A percentile compares a stretch with the other conserved stretches of the same genome.
These are phyloP conservation scores for Timandra comae DNA, from an alignment of 2,888 invertebrate species.

Conservation along the genomic window DNA sequence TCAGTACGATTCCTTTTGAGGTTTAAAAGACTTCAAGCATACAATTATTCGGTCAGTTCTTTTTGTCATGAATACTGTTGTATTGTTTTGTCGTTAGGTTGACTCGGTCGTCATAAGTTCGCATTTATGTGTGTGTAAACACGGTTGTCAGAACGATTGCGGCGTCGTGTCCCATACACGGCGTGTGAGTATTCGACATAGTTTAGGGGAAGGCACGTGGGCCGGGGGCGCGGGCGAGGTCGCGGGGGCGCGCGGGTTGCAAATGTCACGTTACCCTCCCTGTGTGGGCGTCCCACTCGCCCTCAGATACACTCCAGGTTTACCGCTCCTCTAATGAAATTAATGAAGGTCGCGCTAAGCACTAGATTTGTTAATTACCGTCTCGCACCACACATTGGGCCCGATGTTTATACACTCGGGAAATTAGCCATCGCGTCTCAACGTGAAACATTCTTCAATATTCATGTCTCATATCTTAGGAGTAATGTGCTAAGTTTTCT, in stretches of 20 bases:
- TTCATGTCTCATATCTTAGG: too few relatives aligned
- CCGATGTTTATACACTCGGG: slow-evolving; percentile 5
- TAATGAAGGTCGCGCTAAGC: slow-evolving; percentile 37
- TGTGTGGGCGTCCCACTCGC: slow-evolving; percentile 30
- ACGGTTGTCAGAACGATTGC: too few relatives aligned
- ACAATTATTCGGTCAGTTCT: too few relatives aligned
- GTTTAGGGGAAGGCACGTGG: slow-evolving; percentile 37
- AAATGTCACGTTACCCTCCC: slow-evolving; percentile 52
- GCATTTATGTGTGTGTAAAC: too few relatives aligned
- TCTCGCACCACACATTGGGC: slow-evolving; percentile 9
- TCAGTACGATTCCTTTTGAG: too few relatives aligned
- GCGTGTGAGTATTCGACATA: slow-evolving; percentile 23
- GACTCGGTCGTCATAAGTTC: too few relatives aligned
- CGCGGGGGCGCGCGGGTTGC: slow-evolving; percentile 23
- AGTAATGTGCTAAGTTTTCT: too few relatives aligned
- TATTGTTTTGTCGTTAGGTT: too few relatives aligned
- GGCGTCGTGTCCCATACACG: too few relatives aligned
- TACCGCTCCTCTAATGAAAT: slow-evolving; percentile 38
- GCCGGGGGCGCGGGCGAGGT: slow-evolving; percentile 20
- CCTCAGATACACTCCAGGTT: slow-evolving; percentile 27
- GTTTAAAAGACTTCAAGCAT: too few relatives aligned
- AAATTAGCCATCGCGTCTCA: slow-evolving; percentile 10
- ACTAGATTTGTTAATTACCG: slow-evolving; percentile 26
- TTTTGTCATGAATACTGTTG: too few relatives aligned
- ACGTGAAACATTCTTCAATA: slow-evolving; percentile 12